Evolutionary conservation across 2,888 invertebrate genomes (phyloP).

Genomic region (Apamea epomidion): DNA sequence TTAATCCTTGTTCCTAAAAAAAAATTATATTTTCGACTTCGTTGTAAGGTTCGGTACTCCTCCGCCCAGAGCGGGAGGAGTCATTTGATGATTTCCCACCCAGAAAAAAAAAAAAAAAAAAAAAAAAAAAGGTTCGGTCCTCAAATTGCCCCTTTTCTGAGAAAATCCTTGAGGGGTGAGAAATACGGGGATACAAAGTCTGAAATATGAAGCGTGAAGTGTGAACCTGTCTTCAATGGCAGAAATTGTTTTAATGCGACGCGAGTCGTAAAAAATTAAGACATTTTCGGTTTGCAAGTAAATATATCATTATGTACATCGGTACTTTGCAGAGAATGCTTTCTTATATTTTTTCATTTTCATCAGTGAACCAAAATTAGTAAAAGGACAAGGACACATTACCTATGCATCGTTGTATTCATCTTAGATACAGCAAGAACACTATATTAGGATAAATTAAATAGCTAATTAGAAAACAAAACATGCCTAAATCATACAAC

Average conservation of each 20-base stretch:
- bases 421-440: too few species aligned
- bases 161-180: not conserved
- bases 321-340: not conserved
- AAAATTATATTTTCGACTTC: constrained; percentile 52
- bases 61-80: too few species aligned
- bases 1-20: constrained; percentile 61
- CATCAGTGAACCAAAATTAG: not conserved
- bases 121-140: not conserved
- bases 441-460: not conserved
- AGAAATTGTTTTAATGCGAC: constrained; percentile 9
- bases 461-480: not conserved
- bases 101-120: too few species aligned
- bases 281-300: not conserved
- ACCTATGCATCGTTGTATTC: not conserved
- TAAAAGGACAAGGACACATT: not conserved
- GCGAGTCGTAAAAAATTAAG: not conserved
- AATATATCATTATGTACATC: not conserved
- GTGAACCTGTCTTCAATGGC: constrained; percentile 27
- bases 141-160: constrained; percentile 28
- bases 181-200: constrained; percentile 35
- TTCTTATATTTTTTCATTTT: not conserved
- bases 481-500: not conserved
- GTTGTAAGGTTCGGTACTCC: not conserved
- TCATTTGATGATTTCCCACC: too few species aligned
- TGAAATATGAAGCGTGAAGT: constrained; percentile 29